Base-by-base conservation (phyloP, 1,140 invertebrate species). In the Sesamia nonagrioides region DNA sequence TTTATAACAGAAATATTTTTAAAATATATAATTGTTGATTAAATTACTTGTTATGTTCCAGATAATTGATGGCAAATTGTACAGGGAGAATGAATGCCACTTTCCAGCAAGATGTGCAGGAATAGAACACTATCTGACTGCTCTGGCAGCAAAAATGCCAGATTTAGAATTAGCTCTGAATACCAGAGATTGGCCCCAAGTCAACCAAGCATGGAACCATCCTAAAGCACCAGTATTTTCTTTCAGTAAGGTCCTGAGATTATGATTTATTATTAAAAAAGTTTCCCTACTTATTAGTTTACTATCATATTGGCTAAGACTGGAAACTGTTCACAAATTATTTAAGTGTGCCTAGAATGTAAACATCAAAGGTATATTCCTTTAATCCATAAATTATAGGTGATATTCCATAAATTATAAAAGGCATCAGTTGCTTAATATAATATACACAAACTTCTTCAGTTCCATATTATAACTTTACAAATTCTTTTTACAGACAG, bases 51-150 rank as follows among this genome's bases (percentile, higher is more conserved):
- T 79, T 76, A 11, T 78, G 37, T 86, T 90, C 45, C 82, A 94
- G 92, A 93, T 99, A 78, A 97, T 98, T 71, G 93, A 97, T 84
- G 96, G 98, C 60, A 96, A 96, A 87, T 92, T 99, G 11, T 99
- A 98, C 88, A 95, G 98, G 50, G 96, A 98, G 76, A 96, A 96
- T 60, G 96, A 97, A 17, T 99, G 99, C 87, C 97, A 99, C 96
- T 99, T 99, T 95, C 98, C 98, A 33, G 96, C 97, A 9, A 96
- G 99, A 87, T 99, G 99, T 94, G 95, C 96, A 84, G 99, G 99
- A 54, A 96, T 99, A 40, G 98, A 99, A 92, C 96, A 99, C 95
- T 99, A 99, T 92, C 89, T 98, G 11, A 95, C 97, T 6, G 94
- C 96, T 81, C 87, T 97, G 54, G 91, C 96, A 68, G 82, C 92